Base-by-base conservation (phyloP, 2,797 vertebrate species). In the Sitta carolinensis region DNA sequence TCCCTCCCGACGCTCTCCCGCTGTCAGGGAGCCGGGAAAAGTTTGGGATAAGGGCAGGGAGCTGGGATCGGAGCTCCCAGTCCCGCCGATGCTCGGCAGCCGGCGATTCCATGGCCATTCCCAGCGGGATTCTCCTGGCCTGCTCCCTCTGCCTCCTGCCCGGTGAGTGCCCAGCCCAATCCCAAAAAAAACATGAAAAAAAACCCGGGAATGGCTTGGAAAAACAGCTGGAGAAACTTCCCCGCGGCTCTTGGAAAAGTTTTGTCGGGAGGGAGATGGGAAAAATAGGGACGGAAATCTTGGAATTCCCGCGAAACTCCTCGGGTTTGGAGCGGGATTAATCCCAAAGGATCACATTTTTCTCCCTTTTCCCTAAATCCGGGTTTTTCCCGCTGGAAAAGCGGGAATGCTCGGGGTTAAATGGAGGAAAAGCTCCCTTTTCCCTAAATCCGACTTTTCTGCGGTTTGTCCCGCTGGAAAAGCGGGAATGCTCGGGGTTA, bases 141-240 rank as follows among this genome's bases (percentile, higher is more conserved):
- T 99, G 99, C 98, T 97, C 97, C 91, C 98, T 98, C 97, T 98
- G 98, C 96, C 96, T 98, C 89, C 97, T 98, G 83, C 97, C 98
- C 96, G 99, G 99, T 99, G 98, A 98, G 99, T 96, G 30, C 52
- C 25, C 17, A 17, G 13, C 70, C 48, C 2, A 1, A n/a, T 21
- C 42, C 47, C 38, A 19, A 13, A 8, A 12, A 16, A n/a, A n/a
- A n/a, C n/a, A 36, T 36, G 36, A 36, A 36, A 36, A 36, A 36
- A 36, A 36, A 36, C n/a, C n/a, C n/a, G 15, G 79, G 68, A 91
- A 73, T 27, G 7, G 15, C 11, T 77, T 8, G 32, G 59, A 6
- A 73, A 79, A 22, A 26, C 11, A 3, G 40, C 50, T 23, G 74
- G 66, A 40, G 43, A 26, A 70, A 88, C 70, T 51, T 59, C 2